These are phyloP conservation scores for Chirona hameri DNA, from an alignment of 2,888 invertebrate genomes.

Conservation along the genomic window DNA sequence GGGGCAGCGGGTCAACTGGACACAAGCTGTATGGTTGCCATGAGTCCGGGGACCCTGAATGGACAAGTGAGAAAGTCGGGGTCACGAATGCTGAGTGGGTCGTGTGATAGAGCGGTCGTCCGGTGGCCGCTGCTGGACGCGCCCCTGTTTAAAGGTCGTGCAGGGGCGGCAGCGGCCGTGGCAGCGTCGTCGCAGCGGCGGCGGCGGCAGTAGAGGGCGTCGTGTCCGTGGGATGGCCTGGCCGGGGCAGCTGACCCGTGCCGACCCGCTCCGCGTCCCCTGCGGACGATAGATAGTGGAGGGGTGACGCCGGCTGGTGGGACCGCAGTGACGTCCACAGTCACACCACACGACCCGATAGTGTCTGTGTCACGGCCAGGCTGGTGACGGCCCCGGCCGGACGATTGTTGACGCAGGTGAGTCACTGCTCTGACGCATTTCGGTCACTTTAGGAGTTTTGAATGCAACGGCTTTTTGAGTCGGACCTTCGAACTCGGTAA, in stretches of 20 bases:
- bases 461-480: too few species aligned
- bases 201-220: not conserved
- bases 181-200: not conserved
- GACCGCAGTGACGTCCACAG: not conserved
- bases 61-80: too few species aligned
- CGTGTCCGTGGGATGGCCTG: too few species aligned
- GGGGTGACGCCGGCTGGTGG: too few species aligned
- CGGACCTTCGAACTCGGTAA: too few species aligned
- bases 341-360: not conserved
- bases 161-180: not conserved
- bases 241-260: too few species aligned
- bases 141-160: slow-evolving; percentile 25
- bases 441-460: too few species aligned
- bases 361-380: not conserved
- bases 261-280: not conserved
- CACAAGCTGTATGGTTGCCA: too few species aligned
- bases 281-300: not conserved
- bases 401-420: not conserved
- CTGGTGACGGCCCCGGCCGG: not conserved
- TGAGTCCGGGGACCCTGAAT: too few species aligned
- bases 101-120: not conserved
- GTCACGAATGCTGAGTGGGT: too few species aligned
- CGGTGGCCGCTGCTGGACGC: not conserved
- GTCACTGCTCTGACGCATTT: not conserved
- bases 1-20: not conserved